Percentiles rank a stretch among this genome's conserved stretches.
phyloP scores from a whole-genome alignment of 2,113 vertebrate species.

The Corynorhinus townsendii region DNA sequence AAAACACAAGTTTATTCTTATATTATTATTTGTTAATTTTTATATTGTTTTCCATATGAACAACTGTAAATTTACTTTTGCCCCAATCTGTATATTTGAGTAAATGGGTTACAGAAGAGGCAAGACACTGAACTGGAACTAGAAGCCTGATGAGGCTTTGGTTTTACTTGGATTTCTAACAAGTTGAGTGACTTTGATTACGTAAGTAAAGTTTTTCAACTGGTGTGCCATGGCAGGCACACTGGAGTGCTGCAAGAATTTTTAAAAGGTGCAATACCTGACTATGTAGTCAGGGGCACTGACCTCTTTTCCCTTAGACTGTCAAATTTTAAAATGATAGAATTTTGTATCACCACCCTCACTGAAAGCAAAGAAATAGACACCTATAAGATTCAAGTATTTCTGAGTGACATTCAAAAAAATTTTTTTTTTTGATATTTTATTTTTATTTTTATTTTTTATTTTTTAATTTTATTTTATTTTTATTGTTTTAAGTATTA shows the following conservation, averaged over 20 bases:
- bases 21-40: too few species aligned
- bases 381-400: neutral
- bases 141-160: neutral
- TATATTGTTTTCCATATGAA: too few species aligned
- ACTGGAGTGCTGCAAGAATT: neutral
- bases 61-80: too few species aligned
- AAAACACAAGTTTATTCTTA: too few species aligned
- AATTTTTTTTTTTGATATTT: too few species aligned
- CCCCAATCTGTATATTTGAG: neutral
- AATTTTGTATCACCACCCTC: neutral
- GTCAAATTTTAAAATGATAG: neutral
- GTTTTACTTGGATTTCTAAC: slow-evolving; percentile 1
- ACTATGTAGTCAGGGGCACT: neutral
- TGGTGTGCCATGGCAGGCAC: neutral
- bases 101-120: neutral
- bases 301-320: neutral
- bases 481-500: too few species aligned
- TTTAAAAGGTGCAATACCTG: neutral
- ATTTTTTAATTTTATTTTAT: too few species aligned
- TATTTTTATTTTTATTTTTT: too few species aligned
- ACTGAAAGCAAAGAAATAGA: slow-evolving; percentile 2
- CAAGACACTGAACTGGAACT: neutral
- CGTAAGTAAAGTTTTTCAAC: neutral
- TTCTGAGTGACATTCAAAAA: neutral
- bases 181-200: neutral